Evolutionary conservation across 2,797 vertebrate genomes (phyloP).

Genomic region (Graptemys geographica): DNA sequence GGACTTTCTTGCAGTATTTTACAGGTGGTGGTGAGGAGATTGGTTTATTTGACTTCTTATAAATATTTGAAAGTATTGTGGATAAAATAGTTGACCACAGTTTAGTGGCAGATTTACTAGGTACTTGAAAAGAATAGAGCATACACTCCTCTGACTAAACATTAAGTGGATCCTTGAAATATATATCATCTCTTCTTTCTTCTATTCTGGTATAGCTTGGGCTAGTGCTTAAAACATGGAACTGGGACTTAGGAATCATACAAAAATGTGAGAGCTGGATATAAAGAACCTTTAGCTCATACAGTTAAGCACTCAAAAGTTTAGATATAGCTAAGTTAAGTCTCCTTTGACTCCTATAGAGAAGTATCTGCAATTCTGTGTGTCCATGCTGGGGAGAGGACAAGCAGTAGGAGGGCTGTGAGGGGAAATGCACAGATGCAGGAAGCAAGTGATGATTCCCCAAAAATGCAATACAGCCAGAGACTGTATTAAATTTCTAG

Average conservation of each 20-base stretch:
- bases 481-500: neutral
- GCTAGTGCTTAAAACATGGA: neutral
- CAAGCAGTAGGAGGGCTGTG: neutral
- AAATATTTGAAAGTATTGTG: slow-evolving; percentile 65
- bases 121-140: slow-evolving; percentile 31
- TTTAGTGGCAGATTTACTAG: slow-evolving; percentile 28
- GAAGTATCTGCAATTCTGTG: neutral
- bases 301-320: neutral
- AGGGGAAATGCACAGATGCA: neutral
- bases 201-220: neutral
- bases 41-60: slow-evolving; percentile 52
- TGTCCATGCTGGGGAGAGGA: neutral
- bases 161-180: slow-evolving; percentile 53
- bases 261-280: neutral
- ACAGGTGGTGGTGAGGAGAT: slow-evolving; percentile 31
- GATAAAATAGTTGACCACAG: slow-evolving; percentile 12
- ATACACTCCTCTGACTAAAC: slow-evolving; percentile 20
- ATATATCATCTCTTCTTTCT: neutral
- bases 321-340: neutral
- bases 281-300: neutral
- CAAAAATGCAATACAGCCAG: neutral
- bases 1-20: slow-evolving; percentile 68
- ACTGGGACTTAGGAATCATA: neutral
- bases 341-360: neutral
- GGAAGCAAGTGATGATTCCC: neutral